phyloP scores from a whole-genome alignment of 1,140 invertebrate genomes.

The Euwallacea similis region DNA sequence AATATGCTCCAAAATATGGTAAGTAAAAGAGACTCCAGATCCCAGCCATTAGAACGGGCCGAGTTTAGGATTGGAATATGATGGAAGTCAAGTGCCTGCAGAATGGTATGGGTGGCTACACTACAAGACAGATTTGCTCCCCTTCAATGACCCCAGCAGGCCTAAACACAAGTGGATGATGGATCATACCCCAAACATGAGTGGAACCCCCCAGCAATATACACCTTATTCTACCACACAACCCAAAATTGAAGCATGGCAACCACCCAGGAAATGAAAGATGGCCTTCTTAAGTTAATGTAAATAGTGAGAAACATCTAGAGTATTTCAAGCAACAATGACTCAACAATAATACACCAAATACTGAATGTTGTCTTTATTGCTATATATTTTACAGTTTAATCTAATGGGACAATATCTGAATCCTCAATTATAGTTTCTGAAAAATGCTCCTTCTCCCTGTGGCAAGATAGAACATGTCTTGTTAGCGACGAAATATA shows the following conservation, averaged over 20 bases:
- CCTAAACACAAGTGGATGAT: slow-evolving; percentile 85
- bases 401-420: too few species aligned
- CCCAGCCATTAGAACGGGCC: too few species aligned
- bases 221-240: slow-evolving; percentile 86
- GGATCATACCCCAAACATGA: slow-evolving; percentile 80
- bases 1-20: slow-evolving; percentile 73
- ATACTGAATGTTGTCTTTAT: too few species aligned
- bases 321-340: too few species aligned
- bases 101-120: slow-evolving; percentile 91
- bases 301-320: too few species aligned
- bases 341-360: too few species aligned
- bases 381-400: too few species aligned
- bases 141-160: slow-evolving; percentile 68
- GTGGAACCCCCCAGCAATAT: slow-evolving; percentile 79
- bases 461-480: slow-evolving; percentile 49
- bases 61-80: slow-evolving; percentile 76
- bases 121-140: slow-evolving; percentile 80
- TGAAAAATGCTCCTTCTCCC: slow-evolving; percentile 8
- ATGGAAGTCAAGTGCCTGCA: slow-evolving; percentile 88
- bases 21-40: not conserved
- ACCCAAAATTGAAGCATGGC: slow-evolving; percentile 85
- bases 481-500: slow-evolving; percentile 48
- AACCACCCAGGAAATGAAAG: slow-evolving; percentile 57
- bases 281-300: too few species aligned
- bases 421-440: too few species aligned